Evolutionary conservation across 37 sponge, comb jelly and placozoan genomes (phyloP), one percentile per base, ranked within the genome.

Genomic region (Bolinopsis microptera): DNA sequence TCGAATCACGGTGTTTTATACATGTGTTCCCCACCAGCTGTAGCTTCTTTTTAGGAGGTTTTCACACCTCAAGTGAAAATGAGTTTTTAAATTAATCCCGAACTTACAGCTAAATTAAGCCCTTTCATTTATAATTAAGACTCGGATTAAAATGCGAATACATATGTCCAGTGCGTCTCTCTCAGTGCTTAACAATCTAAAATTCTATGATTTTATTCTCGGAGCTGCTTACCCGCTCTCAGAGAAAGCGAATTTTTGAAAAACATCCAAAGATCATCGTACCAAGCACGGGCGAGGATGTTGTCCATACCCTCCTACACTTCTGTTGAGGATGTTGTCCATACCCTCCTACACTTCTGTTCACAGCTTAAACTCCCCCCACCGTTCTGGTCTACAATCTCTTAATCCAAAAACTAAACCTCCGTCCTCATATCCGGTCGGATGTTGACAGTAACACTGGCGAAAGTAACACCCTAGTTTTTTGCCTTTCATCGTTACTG

Each of bases 21-120:
- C 61, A 13, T 48, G 61, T 48, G 61, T 48, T 48, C 61, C 61
- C 13, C 61, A 48, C 13, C 61, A 13, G 13, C 61, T 48, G 13
- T 13, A 48, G 61, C 61, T 48, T 48, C 61, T 48, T 48, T 48
- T 48, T 48, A 48, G 61, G 61, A 48, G 61, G 61, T 77, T 77
- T 77, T 77, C 80, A 77, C 80, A 77, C 80, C 80, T 32, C 1
- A 34, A 34, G 80, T 77, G 80, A 77, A 77, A 77, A 77, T 77
- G 80, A 77, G 80, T 22, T 77, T 77, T 77, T 77, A 32, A 16
- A 77, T 77, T 77, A 77, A 77, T 16, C 33, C 33, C 80, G 80
- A 32, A 77, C 33, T 13, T 77, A 77, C 61, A 48, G 61, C 61
- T 48, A 48, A 48, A 48, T 48, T 48, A 48, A 48, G 13, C 61